Evolutionary conservation across 1,140 invertebrate species (phyloP), one percentile per base, ranked within the genome.

Genomic region (Drosophila busckii): DNA sequence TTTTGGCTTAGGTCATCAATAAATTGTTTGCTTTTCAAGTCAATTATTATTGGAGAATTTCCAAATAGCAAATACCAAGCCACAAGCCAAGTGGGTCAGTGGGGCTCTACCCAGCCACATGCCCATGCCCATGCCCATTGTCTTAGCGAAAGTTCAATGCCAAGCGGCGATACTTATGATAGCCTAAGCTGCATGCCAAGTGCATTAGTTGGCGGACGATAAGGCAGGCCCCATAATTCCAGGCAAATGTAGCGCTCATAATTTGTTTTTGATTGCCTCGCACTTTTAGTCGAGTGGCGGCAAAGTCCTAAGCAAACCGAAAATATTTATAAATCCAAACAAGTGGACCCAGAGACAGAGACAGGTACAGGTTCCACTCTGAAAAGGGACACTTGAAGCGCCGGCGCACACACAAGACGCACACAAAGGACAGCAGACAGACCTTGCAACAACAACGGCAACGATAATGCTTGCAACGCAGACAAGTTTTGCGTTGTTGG

Each of bases 261-360:
- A 80, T 80, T 80, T 80, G 73, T 82, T 82, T 68, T 80, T 82
- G 73, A 80, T 80, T 80, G 75, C 73, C 69, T 65, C 75, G 75
- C 73, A 82, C 73, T 76, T 70, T 76, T 31, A 32, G 15, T 31
- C 13, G 16, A 53, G 50, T 44, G 37, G 22, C 26, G 25, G 25
- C 19, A n/a, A 17, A 13, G 46, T 59, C 64, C 71, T 78, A 78
- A 78, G 63, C 75, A 78, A 78, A 78, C 73, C 49, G 23, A 73
- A 78, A 45, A 38, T 68, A 54, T 60, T 54, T 60, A 73, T 78
- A 78, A 80, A 78, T 71, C 75, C 73, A 68, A 73, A 64, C 73
- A 80, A 80, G 73, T 80, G 68, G 58, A 37, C 10, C 34, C 41
- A 17, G 15, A 26, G 20, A 20, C 10, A 22, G 12, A 10, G 5